A percentile compares a stretch with the other conserved stretches of the same genome.
phyloP scores from a whole-genome alignment of 2,888 invertebrate genomes.

The Drosophila barbarae region DNA sequence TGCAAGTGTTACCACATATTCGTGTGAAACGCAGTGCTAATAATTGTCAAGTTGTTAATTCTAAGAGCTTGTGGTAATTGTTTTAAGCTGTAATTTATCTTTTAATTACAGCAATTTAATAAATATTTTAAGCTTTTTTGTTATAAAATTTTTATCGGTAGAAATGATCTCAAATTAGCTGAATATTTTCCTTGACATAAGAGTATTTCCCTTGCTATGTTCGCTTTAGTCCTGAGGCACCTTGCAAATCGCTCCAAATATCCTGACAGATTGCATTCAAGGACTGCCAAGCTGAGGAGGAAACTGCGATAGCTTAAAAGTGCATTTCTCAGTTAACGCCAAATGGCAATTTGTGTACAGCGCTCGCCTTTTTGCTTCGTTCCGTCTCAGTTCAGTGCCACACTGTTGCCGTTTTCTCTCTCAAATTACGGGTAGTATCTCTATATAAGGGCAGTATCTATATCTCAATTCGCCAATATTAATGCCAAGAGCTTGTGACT shows the following conservation, averaged over 20 bases:
- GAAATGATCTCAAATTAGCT: neutral
- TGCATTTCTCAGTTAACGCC: constrained; percentile 70
- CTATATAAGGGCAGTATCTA: constrained; percentile 43
- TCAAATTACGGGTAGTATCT: constrained; percentile 60
- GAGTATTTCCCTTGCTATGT: constrained; percentile 5
- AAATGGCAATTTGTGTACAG: constrained; percentile 69
- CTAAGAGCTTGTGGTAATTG: constrained; percentile 5
- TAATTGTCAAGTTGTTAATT: constrained; percentile 4
- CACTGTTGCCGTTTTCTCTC: constrained; percentile 39
- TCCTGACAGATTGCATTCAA: constrained; percentile 61
- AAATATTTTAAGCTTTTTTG: neutral
- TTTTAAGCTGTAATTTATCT: constrained; percentile 1
- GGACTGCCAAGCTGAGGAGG: constrained; percentile 20
- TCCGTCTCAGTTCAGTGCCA: constrained; percentile 12
- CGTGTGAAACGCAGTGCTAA: constrained; percentile 9
- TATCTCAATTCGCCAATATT: constrained; percentile 43
- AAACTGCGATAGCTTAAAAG: constrained; percentile 61
- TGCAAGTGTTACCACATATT: constrained; percentile 1
- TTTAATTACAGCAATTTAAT: neutral
- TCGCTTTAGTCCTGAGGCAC: neutral
- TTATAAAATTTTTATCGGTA: too few species aligned
- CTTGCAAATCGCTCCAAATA: constrained; percentile 43
- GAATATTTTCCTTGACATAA: neutral
- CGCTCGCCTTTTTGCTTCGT: constrained; percentile 21
- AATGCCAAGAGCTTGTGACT: constrained; percentile 60